Evolutionary conservation across 1,140 invertebrate genomes (phyloP).

Genomic region (Rhynchophorus ferrugineus): DNA sequence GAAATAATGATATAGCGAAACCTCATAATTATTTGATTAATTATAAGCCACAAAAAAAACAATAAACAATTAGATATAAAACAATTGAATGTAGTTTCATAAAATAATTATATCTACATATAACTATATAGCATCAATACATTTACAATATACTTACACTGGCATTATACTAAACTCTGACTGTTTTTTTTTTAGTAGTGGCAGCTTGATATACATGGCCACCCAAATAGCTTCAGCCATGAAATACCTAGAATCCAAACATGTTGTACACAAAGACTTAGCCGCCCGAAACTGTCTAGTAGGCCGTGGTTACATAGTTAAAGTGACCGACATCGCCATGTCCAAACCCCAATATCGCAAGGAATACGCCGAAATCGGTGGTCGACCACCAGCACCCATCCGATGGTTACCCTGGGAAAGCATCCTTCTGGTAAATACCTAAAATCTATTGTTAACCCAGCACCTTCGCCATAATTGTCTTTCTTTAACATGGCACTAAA

Average conservation of each 20-base stretch:
- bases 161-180: too few species aligned
- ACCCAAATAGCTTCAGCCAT: conserved; percentile 81
- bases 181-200: conserved; percentile 56
- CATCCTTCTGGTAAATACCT: conserved; percentile 64
- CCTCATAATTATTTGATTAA: too few species aligned
- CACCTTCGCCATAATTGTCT: too few species aligned
- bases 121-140: too few species aligned
- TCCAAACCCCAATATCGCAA: conserved; percentile 71
- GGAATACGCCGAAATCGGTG: conserved; percentile 78
- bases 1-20: too few species aligned
- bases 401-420: conserved; percentile 87
- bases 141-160: too few species aligned
- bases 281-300: conserved; percentile 79
- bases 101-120: too few species aligned
- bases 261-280: conserved; percentile 70
- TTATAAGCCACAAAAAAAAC: too few species aligned
- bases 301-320: conserved; percentile 68
- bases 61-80: too few species aligned
- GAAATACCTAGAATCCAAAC: conserved; percentile 72
- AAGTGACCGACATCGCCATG: conserved; percentile 86
- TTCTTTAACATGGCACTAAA: too few species aligned
- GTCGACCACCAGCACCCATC: conserved; percentile 71
- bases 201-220: conserved; percentile 71
- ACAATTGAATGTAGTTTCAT: too few species aligned
- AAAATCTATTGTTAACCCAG: too few species aligned